A percentile compares a stretch with the other conserved stretches of the same genome.
Evolutionary conservation across 2,113 vertebrate genomes (phyloP).

Genomic region (Toxotes jaculatrix): DNA sequence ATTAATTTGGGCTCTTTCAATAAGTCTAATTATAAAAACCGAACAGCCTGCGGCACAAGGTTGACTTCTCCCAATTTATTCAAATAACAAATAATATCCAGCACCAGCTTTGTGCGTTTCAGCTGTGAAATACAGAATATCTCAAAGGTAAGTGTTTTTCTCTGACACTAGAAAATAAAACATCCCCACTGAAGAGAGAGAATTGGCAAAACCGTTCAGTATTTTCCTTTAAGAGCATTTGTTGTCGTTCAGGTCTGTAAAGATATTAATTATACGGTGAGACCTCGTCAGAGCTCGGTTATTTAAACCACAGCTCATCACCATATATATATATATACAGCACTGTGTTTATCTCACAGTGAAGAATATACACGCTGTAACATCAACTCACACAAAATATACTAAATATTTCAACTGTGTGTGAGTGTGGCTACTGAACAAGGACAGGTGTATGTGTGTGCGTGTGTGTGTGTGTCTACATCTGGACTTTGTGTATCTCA

Average conservation of each 20-base stretch:
- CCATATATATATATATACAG: constrained; percentile 44
- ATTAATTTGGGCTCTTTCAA: background rate
- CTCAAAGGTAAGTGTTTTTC: background rate
- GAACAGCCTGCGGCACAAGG: constrained; percentile 30
- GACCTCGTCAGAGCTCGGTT: constrained; percentile 11
- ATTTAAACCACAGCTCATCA: constrained; percentile 4
- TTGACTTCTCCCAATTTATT: constrained; percentile 74
- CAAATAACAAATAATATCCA: constrained; percentile 62
- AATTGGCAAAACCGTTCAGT: constrained; percentile 10
- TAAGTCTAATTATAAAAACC: background rate
- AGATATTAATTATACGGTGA: constrained; percentile 26
- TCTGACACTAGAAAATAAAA: constrained; percentile 53
- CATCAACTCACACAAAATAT: constrained; percentile 34
- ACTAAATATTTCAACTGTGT: constrained; percentile 15
- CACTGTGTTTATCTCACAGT: constrained; percentile 49
- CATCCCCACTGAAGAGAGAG: constrained; percentile 30
- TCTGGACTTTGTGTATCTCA: constrained; percentile 5
- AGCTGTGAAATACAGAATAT: constrained; percentile 66
- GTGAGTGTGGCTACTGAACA: constrained; percentile 24
- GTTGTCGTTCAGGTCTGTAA: constrained; percentile 31
- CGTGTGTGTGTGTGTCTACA: constrained; percentile 28
- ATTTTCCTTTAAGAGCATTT: constrained; percentile 16
- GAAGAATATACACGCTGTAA: constrained; percentile 37
- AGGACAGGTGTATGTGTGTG: background rate
- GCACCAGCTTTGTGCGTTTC: constrained; percentile 73